These are phyloP conservation scores for Brachylomia viminalis DNA, from an alignment of 2,888 invertebrate species.

Conservation along the genomic window DNA sequence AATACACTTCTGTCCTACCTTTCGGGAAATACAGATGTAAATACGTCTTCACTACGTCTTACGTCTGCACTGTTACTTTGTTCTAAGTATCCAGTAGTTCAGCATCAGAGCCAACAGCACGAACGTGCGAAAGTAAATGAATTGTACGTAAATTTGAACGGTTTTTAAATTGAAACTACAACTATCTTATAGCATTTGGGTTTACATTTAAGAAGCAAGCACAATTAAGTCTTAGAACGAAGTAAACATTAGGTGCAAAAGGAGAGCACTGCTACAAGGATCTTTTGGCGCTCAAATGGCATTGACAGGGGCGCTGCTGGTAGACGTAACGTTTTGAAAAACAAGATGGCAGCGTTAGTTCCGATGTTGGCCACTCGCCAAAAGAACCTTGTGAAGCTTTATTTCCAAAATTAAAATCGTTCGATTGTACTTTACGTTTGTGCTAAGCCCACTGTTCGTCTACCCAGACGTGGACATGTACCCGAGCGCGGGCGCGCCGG, in stretches of 20 bases:
- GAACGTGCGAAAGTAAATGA: neutral
- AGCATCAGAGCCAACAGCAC: no score
- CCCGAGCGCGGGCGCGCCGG: slow-evolving; percentile 52
- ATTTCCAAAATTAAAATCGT: neutral
- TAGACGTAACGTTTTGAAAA: neutral
- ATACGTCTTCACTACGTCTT: neutral
- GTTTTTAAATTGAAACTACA: neutral
- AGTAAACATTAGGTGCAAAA: neutral
- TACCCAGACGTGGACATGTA: slow-evolving; percentile 70
- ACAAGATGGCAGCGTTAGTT: neutral
- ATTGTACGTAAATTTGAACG: neutral
- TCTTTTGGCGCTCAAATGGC: neutral
- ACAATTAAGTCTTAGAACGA: neutral
- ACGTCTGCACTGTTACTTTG: neutral
- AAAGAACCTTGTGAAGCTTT: neutral
- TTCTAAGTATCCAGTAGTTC: neutral
- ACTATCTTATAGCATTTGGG: neutral
- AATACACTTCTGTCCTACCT: neutral
- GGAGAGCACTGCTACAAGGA: neutral
- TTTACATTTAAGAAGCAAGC: neutral
- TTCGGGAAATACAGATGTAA: neutral
- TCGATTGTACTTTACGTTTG: neutral
- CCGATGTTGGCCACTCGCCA: neutral
- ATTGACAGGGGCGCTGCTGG: neutral
- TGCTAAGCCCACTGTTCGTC: neutral